Percentiles rank a stretch among this genome's conserved stretches.
Conservation (phyloP, 2,888 invertebrate species). For the Adineta ricciae region DNA sequence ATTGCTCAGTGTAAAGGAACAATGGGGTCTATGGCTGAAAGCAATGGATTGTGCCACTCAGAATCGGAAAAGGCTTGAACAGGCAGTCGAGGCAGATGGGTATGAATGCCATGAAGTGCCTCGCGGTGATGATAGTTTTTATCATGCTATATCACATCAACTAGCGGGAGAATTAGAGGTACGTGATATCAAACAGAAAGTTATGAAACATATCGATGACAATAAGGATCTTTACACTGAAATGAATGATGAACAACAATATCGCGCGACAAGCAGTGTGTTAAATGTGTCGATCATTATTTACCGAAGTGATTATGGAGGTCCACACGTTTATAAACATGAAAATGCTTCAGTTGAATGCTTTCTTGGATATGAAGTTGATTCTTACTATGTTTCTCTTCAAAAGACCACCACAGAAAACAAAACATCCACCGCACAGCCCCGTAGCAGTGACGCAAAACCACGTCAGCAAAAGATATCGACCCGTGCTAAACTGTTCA, state of each 20-base stretch:
- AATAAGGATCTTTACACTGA: not conserved
- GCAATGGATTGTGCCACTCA: not conserved
- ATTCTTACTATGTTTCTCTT: no score
- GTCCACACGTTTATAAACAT: not conserved
- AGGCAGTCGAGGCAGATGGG: not conserved
- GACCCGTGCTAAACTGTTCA: no score
- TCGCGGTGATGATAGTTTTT: not conserved
- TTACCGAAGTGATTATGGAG: not conserved
- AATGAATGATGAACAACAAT: not conserved
- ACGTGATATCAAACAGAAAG: not conserved
- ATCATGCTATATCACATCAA: not conserved
- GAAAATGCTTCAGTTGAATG: not conserved
- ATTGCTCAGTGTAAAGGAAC: not conserved
- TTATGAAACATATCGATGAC: not conserved
- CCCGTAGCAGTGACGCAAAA: not conserved
- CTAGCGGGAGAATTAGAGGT: not conserved
- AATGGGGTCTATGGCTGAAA: constrained; percentile 19
- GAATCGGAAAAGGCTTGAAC: not conserved
- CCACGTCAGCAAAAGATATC: no score
- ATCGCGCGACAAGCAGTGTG: not conserved
- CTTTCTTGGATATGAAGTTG: not conserved
- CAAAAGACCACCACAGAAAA: no score
- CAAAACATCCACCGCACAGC: no score
- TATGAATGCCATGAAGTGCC: not conserved
- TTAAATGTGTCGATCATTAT: not conserved